These are phyloP conservation scores for Drosophila suzukii DNA, from an alignment of 1,140 invertebrate genomes.

Conservation along the genomic window DNA sequence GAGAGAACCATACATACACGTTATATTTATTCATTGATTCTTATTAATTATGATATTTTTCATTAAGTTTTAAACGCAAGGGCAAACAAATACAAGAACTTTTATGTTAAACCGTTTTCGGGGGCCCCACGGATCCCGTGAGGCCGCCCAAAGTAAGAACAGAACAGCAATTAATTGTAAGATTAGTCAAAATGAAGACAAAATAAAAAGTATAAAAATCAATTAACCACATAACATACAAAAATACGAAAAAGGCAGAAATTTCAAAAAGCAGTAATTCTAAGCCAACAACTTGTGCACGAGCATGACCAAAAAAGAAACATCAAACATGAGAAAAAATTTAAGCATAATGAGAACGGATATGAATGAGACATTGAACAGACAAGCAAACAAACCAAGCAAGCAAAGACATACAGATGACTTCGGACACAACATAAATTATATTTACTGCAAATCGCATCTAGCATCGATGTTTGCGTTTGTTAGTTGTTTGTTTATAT, in stretches of 20 bases:
- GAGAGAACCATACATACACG: slow-evolving; percentile 63
- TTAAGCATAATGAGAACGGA: slow-evolving; percentile 34
- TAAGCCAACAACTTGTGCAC: slow-evolving; percentile 70
- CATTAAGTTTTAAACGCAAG: slow-evolving; percentile 73
- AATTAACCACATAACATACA: slow-evolving; percentile 52
- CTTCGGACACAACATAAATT: slow-evolving; percentile 28
- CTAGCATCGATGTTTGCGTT: slow-evolving; percentile 53
- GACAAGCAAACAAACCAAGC: slow-evolving; percentile 43
- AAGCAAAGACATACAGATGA: slow-evolving; percentile 38
- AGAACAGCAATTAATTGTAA: slow-evolving; percentile 83
- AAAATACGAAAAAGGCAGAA: slow-evolving; percentile 41
- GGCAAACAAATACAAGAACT: slow-evolving; percentile 55
- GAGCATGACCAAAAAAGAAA: slow-evolving; percentile 59
- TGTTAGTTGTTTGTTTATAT: slow-evolving; percentile 58
- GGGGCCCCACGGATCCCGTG: slow-evolving; percentile 13
- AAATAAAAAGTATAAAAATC: slow-evolving; percentile 53
- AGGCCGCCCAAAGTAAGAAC: slow-evolving; percentile 66
- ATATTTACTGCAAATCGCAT: slow-evolving; percentile 51
- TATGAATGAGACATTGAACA: slow-evolving; percentile 32
- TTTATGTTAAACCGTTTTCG: slow-evolving; percentile 74
- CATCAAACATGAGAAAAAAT: slow-evolving; percentile 20
- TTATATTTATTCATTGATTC: slow-evolving; percentile 83
- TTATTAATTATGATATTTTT: slow-evolving; percentile 80
- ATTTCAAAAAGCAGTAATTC: slow-evolving; percentile 67
- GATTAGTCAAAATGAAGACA: slow-evolving; percentile 81